phyloP scores from a whole-genome alignment of 2,888 invertebrate genomes.

The Hesperia comma region DNA sequence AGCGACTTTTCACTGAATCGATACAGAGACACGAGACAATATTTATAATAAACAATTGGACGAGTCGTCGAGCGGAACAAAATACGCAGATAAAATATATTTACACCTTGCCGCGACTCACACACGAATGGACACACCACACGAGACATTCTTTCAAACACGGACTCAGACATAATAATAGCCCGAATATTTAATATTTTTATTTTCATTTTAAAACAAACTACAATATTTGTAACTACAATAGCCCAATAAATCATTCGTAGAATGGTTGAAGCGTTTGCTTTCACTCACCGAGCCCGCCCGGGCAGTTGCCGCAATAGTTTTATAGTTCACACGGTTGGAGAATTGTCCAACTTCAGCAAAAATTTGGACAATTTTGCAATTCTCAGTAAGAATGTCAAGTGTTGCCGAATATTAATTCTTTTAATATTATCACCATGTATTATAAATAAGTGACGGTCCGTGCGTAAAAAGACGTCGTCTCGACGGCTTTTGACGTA shows the following conservation, averaged over 20 bases:
- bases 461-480: constrained; percentile 54
- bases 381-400: constrained; percentile 73
- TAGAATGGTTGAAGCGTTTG: constrained; percentile 58
- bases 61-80: constrained; percentile 47
- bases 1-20: constrained; percentile 78
- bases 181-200: constrained; percentile 67
- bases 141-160: constrained; percentile 76
- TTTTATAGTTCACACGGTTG: constrained; percentile 66
- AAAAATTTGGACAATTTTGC: constrained; percentile 51
- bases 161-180: constrained; percentile 65
- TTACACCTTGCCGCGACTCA: constrained; percentile 52
- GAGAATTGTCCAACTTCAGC: constrained; percentile 49
- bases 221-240: constrained; percentile 56
- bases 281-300: constrained; percentile 41
- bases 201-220: constrained; percentile 59
- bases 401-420: constrained; percentile 83
- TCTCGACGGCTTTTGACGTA: constrained; percentile 53
- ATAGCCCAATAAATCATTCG: constrained; percentile 76
- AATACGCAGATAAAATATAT: constrained; percentile 39
- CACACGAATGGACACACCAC: constrained; percentile 59
- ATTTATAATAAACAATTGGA: constrained; percentile 49
- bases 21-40: constrained; percentile 48
- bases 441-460: constrained; percentile 75
- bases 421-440: constrained; percentile 81
- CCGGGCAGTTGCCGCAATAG: constrained; percentile 75